Evolutionary conservation across 2,888 invertebrate species (phyloP).

Genomic region (Trachelus troglodyta): DNA sequence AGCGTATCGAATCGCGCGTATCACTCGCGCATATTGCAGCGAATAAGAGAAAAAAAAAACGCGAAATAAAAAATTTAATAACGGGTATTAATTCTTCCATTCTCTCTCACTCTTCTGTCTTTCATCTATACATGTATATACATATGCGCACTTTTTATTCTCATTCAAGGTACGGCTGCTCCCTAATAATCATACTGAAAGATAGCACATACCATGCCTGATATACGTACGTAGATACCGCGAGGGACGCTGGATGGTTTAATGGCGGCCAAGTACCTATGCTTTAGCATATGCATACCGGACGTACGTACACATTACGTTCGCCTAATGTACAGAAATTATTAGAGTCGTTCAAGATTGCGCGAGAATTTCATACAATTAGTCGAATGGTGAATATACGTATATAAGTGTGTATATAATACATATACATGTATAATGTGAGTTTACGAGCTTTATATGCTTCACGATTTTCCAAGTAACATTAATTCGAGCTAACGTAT

Average conservation of each 20-base stretch:
- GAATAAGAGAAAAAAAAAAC: background rate
- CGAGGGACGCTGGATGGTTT: background rate
- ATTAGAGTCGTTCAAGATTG: background rate
- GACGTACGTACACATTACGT: background rate
- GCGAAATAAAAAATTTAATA: background rate
- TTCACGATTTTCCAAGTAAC: background rate
- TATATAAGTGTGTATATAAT: background rate
- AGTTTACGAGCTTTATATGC: background rate
- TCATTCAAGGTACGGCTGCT: background rate
- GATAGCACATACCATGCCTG: background rate
- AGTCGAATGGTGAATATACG: background rate
- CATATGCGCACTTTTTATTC: background rate
- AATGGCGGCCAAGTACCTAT: background rate
- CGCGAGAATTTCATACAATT: background rate
- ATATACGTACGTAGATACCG: background rate
- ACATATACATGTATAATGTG: background rate
- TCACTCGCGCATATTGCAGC: background rate
- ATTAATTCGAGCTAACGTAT: background rate
- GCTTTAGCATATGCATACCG: background rate
- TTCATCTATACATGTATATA: too few species aligned
- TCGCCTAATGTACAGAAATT: background rate
- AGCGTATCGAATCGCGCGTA: background rate
- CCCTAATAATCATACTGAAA: background rate
- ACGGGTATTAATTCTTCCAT: background rate
- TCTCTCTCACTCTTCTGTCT: too few species aligned